Percentiles rank a stretch among this genome's conserved stretches.
Evolutionary conservation across 2,797 vertebrate species (phyloP).

Genomic region (Fratercula arctica): DNA sequence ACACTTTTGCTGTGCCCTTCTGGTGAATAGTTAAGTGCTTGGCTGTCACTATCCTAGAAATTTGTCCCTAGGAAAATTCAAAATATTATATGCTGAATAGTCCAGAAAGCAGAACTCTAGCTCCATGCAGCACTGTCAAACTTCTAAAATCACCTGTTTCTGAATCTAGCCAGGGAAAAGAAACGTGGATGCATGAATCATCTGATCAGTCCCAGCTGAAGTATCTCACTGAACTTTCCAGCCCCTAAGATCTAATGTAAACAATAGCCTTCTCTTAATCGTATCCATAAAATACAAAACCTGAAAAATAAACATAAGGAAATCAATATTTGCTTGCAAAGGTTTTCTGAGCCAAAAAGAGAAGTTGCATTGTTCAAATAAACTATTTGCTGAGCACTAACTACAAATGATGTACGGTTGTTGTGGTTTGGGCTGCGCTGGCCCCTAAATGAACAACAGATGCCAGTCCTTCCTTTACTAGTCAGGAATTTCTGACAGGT

Average conservation of each 20-base stretch:
- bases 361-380: neutral
- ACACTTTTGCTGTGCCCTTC: neutral
- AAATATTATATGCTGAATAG: neutral
- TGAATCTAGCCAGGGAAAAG: neutral
- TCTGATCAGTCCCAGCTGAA: neutral
- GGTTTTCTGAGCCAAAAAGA: neutral
- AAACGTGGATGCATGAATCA: neutral
- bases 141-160: neutral
- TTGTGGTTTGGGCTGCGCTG: neutral
- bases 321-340: neutral
- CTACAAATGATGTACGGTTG: neutral
- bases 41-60: neutral
- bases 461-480: neutral
- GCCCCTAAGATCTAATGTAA: neutral
- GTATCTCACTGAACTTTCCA: neutral
- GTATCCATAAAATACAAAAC: neutral
- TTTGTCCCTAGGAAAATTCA: neutral
- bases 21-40: neutral
- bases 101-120: neutral
- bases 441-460: neutral
- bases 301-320: neutral
- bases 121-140: neutral
- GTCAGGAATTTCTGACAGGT: neutral
- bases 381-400: neutral
- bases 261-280: neutral